These are phyloP conservation scores for Drosophila paranaensis DNA, from an alignment of 2,888 invertebrate species.

Conservation along the genomic window DNA sequence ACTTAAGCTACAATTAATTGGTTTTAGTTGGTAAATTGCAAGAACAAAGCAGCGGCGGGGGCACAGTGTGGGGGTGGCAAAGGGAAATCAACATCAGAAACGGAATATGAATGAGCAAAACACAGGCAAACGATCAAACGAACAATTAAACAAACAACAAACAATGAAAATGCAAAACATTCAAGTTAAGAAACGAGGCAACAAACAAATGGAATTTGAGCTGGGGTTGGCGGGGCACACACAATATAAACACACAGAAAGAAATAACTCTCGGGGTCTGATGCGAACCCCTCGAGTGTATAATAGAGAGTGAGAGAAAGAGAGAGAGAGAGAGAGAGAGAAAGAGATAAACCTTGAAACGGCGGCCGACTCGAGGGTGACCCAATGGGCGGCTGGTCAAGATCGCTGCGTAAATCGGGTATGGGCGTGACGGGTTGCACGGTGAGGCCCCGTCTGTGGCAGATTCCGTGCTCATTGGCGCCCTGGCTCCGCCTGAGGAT, in stretches of 20 bases:
- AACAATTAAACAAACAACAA: conserved; percentile 58
- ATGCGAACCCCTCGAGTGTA: conserved; percentile 33
- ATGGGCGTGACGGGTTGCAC: conserved; percentile 93
- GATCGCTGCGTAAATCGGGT: conserved; percentile 91
- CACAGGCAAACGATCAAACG: conserved; percentile 42
- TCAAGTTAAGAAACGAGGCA: conserved; percentile 43
- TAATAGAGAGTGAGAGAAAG: conserved; percentile 11
- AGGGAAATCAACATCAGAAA: conserved; percentile 20
- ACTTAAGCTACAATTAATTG: conserved; percentile 19
- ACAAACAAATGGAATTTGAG: conserved; percentile 52
- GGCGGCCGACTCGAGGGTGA: conserved; percentile 84
- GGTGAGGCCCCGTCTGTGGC: conserved; percentile 93
- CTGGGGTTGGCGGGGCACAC: conserved; percentile 22
- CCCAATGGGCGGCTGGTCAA: conserved; percentile 83
- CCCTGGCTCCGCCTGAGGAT: conserved; percentile 81
- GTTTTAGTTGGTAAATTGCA: conserved; percentile 35
- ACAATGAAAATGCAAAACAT: conserved; percentile 57
- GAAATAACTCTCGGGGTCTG: conserved; percentile 14
- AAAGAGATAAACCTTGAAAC: conserved; percentile 83
- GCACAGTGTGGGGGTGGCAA: conserved; percentile 7
- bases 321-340: conserved; percentile 37
- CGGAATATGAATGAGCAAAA: conserved; percentile 23
- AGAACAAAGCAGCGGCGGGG: conserved; percentile 32
- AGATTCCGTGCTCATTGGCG: conserved; percentile 94
- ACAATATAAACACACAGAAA: conserved; percentile 28